A percentile compares a stretch with the other conserved stretches of the same genome.
Evolutionary conservation across 2,113 vertebrate genomes (phyloP).

Genomic region (Nibea coibor): DNA sequence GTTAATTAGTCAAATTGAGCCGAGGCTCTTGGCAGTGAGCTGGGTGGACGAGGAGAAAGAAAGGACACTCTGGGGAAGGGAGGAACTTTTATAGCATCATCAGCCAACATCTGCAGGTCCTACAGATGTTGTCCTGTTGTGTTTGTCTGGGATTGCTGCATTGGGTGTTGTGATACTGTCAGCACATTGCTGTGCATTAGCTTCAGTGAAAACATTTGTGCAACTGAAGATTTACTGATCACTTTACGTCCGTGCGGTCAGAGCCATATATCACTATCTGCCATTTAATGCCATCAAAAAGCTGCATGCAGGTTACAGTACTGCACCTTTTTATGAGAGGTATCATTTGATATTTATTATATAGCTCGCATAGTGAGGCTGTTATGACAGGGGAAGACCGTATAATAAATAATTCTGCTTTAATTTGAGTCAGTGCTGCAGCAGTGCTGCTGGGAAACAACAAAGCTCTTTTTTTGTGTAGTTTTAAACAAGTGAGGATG

Average conservation of each 20-base stretch:
- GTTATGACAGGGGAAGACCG: too few species aligned
- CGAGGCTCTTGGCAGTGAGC: slow-evolving; percentile 1
- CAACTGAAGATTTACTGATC: not conserved
- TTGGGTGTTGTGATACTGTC: not conserved
- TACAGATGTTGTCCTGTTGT: not conserved
- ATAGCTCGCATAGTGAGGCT: not conserved
- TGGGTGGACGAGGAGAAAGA: slow-evolving; percentile 1
- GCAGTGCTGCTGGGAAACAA: not conserved
- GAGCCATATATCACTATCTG: not conserved
- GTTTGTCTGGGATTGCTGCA: not conserved
- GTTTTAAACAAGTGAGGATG: slow-evolving; percentile 21
- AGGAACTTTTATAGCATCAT: slow-evolving; percentile 11
- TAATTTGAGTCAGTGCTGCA: not conserved
- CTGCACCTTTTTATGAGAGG: not conserved
- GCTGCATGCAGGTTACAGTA: not conserved
- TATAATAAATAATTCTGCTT: not conserved
- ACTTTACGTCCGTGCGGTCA: not conserved
- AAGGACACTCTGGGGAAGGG: not conserved
- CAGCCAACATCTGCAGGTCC: not conserved
- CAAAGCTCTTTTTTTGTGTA: not conserved
- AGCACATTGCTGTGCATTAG: not conserved
- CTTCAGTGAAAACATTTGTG: not conserved
- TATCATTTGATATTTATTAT: not conserved
- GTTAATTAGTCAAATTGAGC: not conserved
- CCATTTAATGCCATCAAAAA: not conserved